A percentile compares a stretch with the other conserved stretches of the same genome.
phyloP scores from a whole-genome alignment of 2,113 vertebrate species.

The Nothoprocta pentlandii region DNA sequence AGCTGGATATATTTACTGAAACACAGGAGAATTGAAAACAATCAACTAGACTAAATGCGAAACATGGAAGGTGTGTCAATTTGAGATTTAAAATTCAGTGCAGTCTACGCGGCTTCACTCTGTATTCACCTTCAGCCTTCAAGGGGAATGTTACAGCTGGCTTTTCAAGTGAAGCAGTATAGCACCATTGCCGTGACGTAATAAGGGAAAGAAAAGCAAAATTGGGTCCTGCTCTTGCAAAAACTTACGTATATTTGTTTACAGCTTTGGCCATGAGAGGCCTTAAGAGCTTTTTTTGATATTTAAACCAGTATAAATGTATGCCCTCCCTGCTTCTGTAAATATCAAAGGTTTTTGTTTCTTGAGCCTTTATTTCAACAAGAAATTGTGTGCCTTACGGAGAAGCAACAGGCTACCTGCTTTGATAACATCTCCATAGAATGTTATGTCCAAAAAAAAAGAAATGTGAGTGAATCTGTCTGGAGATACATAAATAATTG shows the following conservation, averaged over 20 bases:
- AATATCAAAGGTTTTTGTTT: not conserved
- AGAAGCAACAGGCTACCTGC: not conserved
- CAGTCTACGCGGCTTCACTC: not conserved
- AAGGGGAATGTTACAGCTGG: not conserved
- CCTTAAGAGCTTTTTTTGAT: too few species aligned
- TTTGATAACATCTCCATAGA: not conserved
- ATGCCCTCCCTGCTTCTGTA: not conserved
- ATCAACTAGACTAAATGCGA: not conserved
- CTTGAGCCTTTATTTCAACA: not conserved
- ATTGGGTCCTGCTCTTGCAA: too few species aligned
- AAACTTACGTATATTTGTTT: not conserved
- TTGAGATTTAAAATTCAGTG: not conserved
- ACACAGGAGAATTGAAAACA: not conserved
- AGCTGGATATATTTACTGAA: not conserved
- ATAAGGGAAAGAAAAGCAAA: not conserved
- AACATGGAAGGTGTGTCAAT: not conserved
- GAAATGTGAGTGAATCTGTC: not conserved
- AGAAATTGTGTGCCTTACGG: not conserved
- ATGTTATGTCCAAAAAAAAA: not conserved
- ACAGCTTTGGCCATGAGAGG: accelerated
- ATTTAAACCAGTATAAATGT: not conserved
- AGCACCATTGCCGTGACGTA: not conserved
- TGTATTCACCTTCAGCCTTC: not conserved
- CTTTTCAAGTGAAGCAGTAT: not conserved
- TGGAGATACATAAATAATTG: not conserved